Conservation (phyloP, 2,888 invertebrate genomes). For the Rotaria magnacalcarata region DNA sequence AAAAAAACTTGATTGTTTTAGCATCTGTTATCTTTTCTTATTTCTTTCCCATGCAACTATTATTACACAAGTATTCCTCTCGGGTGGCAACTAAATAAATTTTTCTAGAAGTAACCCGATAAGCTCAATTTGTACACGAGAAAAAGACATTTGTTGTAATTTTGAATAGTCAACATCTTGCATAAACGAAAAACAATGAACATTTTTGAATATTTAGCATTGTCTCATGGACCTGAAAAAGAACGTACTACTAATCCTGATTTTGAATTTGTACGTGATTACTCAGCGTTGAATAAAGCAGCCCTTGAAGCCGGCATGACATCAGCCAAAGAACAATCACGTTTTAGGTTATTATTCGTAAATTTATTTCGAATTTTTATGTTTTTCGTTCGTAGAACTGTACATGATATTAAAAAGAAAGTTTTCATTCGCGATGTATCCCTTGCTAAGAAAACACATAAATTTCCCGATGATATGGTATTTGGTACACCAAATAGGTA, state of each 20-base stretch:
- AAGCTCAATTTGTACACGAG: too few relatives aligned
- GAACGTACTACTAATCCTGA: constrained; percentile 23
- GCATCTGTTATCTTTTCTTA: too few relatives aligned
- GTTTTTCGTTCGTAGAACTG: not conserved
- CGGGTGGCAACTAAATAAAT: too few relatives aligned
- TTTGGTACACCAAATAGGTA: constrained; percentile 41
- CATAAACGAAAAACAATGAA: not conserved
- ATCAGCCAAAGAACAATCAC: constrained; percentile 40
- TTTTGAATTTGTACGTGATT: constrained; percentile 43
- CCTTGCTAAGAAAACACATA: not conserved
- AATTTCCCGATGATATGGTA: constrained; percentile 41
- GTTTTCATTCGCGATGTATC: constrained; percentile 38
- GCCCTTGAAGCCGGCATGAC: constrained; percentile 42
- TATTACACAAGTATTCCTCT: too few relatives aligned
- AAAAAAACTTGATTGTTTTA: too few relatives aligned
- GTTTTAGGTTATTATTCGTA: not conserved
- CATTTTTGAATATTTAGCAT: not conserved
- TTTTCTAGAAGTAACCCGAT: too few relatives aligned
- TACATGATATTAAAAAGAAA: constrained; percentile 45
- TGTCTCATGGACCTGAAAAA: constrained; percentile 36
- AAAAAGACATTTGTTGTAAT: too few relatives aligned
- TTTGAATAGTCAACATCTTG: too few relatives aligned
- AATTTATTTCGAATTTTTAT: not conserved
- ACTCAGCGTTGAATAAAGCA: constrained; percentile 44
- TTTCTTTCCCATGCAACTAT: too few relatives aligned